Evolutionary conservation across 2,888 invertebrate genomes (phyloP).

Genomic region (Zygothrica quintamaculata): DNA sequence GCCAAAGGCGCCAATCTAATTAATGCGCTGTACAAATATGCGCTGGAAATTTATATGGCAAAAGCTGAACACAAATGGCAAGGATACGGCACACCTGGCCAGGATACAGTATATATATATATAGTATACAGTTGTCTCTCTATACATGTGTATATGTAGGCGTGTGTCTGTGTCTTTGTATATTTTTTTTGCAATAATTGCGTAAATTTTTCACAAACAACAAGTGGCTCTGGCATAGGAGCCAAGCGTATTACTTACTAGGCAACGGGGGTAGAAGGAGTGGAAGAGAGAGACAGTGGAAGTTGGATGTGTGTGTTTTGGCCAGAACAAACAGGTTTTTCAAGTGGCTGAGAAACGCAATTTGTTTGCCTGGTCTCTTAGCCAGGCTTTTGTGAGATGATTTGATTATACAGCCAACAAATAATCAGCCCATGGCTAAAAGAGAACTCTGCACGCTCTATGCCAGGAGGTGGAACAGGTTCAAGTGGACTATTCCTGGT

Average conservation of each 20-base stretch:
- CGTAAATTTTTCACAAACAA: slow-evolving; percentile 64
- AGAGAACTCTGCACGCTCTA: no score
- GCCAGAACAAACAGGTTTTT: slow-evolving; percentile 24
- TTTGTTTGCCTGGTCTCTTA: slow-evolving; percentile 33
- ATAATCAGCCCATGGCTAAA: slow-evolving; percentile 14
- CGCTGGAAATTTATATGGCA: slow-evolving; percentile 47
- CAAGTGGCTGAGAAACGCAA: slow-evolving; percentile 30
- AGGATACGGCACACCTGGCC: slow-evolving; percentile 45
- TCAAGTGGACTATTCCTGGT: slow-evolving; percentile 9
- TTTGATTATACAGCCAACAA: slow-evolving; percentile 63
- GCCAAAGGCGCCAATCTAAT: slow-evolving; percentile 58
- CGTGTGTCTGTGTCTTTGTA: slow-evolving; percentile 3
- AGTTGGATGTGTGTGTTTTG: no score
- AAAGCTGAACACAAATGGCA: slow-evolving; percentile 9
- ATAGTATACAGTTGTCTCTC: no score
- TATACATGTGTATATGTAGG: slow-evolving; percentile 1
- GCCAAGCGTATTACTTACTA: no score
- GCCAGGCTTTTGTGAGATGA: slow-evolving; percentile 39
- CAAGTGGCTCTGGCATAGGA: slow-evolving; percentile 35
- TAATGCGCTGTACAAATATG: slow-evolving; percentile 56
- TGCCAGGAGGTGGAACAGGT: not conserved
- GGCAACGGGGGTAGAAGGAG: no score
- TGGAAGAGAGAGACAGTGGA: not conserved
- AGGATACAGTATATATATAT: no score
- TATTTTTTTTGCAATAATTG: slow-evolving; percentile 60